phyloP scores from a whole-genome alignment of 1,140 invertebrate genomes.

The Drosophila equinoxialis region DNA sequence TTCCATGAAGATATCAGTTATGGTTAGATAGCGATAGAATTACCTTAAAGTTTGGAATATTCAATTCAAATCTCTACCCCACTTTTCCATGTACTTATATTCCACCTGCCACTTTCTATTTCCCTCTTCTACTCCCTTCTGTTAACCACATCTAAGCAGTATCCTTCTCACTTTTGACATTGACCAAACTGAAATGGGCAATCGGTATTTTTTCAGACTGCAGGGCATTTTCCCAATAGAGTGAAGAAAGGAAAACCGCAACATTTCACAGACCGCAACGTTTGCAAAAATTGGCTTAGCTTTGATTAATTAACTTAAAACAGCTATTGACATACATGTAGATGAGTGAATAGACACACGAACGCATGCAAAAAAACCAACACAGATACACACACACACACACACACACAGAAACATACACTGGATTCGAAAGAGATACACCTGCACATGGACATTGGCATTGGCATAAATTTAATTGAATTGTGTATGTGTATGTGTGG shows the following conservation, averaged over 20 bases:
- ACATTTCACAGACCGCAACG: constrained; percentile 37
- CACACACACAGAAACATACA: not conserved
- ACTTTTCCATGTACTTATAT: too few species aligned
- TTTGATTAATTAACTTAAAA: constrained; percentile 81
- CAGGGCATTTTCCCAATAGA: constrained; percentile 11
- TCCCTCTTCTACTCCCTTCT: too few species aligned
- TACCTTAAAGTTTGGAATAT: too few species aligned
- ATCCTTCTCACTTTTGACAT: constrained; percentile 13
- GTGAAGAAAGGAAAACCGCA: constrained; percentile 50
- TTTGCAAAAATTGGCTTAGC: constrained; percentile 68
- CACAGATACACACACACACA: constrained; percentile 11
- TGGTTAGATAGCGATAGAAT: too few species aligned
- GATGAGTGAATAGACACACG: constrained; percentile 19
- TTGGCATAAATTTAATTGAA: constrained; percentile 76
- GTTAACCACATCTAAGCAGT: constrained; percentile 13
- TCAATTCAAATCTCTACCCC: too few species aligned
- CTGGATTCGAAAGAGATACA: not conserved
- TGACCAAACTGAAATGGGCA: constrained; percentile 25
- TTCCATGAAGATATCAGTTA: too few species aligned
- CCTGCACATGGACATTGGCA: constrained; percentile 46
- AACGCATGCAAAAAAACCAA: constrained; percentile 9
- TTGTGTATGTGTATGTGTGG: constrained; percentile 31
- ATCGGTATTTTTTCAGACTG: constrained; percentile 14
- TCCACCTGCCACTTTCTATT: not conserved
- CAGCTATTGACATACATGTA: constrained; percentile 58